Base-by-base conservation (phyloP, 1,140 invertebrate genomes). In the Venturia canescens region DNA sequence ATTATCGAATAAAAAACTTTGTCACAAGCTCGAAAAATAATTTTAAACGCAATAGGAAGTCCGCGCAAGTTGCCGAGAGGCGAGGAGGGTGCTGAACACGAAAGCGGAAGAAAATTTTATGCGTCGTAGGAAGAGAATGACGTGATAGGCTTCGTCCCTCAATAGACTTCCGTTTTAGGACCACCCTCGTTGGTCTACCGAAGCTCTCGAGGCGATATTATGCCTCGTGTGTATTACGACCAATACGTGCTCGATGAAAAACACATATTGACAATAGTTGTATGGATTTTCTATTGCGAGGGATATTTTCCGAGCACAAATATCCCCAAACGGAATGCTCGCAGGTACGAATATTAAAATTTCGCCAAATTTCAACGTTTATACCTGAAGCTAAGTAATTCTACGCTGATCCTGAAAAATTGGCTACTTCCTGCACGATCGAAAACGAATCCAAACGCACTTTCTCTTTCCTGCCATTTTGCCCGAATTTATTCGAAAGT, bases 111-210 rank as follows among this genome's bases (percentile, higher is more conserved):
- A 44, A 44, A 3, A n/a, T 60, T 1, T 29, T 34, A 53, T 27
- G 4, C 6, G 27, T 57, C 18, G 71, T 63, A 38, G 29, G 23
- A 50, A 31, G 29, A 53, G 29, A 80, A 18, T 29, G 3, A 69
- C 48, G 69, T 48, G 38, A 67, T 48, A 23, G 53, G 69, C 27
- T 70, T 57, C 29, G 16, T 38, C n/a, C n/a, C 67, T 82, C 81
- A 80, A 80, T 84, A 63, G 82, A 85, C 83, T 84, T 84, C 81
- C 82, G 69, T 80, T 50, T 50, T 72, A 15, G 70, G 74, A 85
- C 81, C 83, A 84, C 84, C 85, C 81, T 71, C 75, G 11, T 44
- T 69, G 63, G 34, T 60, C 57, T 63, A 31, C 18, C 66, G 38
- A 63, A 78, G 60, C 57, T 66, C 66, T n/a, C 16, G 1, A 57